Base-by-base conservation (phyloP, 2,888 invertebrate species). In the Atherix ibis region DNA sequence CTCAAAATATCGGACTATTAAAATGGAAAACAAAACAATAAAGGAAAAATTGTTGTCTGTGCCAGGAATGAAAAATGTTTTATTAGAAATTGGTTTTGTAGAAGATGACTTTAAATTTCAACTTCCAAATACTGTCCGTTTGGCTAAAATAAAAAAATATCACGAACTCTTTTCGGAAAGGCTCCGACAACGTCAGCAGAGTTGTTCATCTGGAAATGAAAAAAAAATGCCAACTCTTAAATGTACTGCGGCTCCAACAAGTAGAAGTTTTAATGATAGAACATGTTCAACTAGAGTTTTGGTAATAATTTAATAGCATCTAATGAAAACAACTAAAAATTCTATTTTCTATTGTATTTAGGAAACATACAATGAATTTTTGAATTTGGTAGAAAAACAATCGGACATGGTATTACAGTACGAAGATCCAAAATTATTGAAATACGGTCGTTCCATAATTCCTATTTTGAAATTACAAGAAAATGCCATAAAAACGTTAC, bases 381-480 rank as follows among this genome's bases (percentile, higher is more conserved):
- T 69, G 2, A 47, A 54, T 44, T 56, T 54, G 24, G 50, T 66
- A 25, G 54, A 56, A 31, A 38, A 47, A 3, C 49, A 67, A 24
- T 77, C 77, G 40, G 65, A 72, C 44, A 62, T 63, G 32, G 70
- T 81, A 28, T 52, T 76, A 41, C 57, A 64, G 32, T 87, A 85
- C 54, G 84, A 84, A 51, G 69, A 83, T 49, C 58, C 65, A 36
- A 56, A 64, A 1, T 54, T 84, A 3, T 73, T 78, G 46, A 63
- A 65, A 33, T 63, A 70, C 41, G 85, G 85, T 0, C 66, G 68
- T 34, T 56, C 62, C 4, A 48, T 73, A 13, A 74, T 91, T 38
- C 89, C 89, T 0, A 44, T 79, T 0, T 63, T 63, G 6, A 64
- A 66, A 3, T 58, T 91, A 17, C 70, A 77, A 45, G 53, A 70